These are phyloP conservation scores for Hylaeus anthracinus DNA, from an alignment of 1,140 invertebrate genomes.

Conservation along the genomic window DNA sequence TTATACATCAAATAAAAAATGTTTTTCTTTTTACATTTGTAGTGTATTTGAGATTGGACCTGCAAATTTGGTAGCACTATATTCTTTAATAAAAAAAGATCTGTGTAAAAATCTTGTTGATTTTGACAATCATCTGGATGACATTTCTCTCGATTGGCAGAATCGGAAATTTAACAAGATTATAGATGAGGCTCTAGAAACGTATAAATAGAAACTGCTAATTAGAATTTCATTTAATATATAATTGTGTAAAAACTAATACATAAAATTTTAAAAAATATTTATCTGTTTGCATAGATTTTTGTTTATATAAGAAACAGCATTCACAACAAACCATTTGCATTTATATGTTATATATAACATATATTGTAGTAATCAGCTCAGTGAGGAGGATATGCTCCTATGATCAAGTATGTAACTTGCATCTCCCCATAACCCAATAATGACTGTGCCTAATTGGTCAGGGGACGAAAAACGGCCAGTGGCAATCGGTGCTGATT, in stretches of 20 bases:
- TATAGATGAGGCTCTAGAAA: constrained; percentile 77
- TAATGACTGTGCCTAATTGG: too few relatives aligned
- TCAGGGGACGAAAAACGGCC: too few relatives aligned
- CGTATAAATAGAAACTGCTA: constrained; percentile 48
- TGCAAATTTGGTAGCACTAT: constrained; percentile 83
- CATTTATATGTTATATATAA: too few relatives aligned
- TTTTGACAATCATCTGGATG: constrained; percentile 96
- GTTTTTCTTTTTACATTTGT: constrained; percentile 41
- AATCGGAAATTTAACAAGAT: constrained; percentile 86
- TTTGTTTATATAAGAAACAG: not conserved
- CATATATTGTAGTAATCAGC: too few relatives aligned
- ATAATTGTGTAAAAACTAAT: constrained; percentile 20
- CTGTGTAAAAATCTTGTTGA: constrained; percentile 89
- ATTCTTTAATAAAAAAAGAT: constrained; percentile 85
- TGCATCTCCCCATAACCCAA: too few relatives aligned
- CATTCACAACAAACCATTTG: not conserved
- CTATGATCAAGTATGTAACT: too few relatives aligned
- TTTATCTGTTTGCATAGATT: not conserved
- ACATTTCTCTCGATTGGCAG: constrained; percentile 90
- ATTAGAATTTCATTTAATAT: constrained; percentile 3
- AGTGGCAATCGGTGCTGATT: too few relatives aligned
- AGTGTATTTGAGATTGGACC: constrained; percentile 79
- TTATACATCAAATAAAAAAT: not conserved
- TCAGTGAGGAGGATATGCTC: too few relatives aligned
- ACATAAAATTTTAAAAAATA: not conserved